Percentiles rank a stretch among this genome's conserved stretches.
Evolutionary conservation across 2,888 invertebrate species (phyloP).

Genomic region (Cheilosia scutellata): DNA sequence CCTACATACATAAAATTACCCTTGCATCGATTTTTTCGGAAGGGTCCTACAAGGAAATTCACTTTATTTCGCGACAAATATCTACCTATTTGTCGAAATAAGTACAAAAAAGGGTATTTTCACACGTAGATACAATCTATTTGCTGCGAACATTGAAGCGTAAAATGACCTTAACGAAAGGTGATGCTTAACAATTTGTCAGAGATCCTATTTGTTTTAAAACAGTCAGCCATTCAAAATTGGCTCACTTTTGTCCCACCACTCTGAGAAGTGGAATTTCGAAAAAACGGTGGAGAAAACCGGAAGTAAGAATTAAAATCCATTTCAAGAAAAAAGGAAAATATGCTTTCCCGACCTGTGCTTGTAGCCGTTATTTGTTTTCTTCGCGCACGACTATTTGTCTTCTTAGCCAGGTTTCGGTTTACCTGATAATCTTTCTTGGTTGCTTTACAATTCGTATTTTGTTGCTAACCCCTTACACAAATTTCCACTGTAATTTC

Average conservation of each 20-base stretch:
- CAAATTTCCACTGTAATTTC: conserved; percentile 83
- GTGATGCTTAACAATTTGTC: conserved; percentile 10
- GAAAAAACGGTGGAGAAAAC: conserved; percentile 26
- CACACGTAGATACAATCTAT: conserved; percentile 45
- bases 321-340: conserved; percentile 46
- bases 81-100: neutral
- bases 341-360: conserved; percentile 37
- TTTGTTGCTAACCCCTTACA: conserved; percentile 47
- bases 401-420: conserved; percentile 40
- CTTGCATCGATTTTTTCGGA: conserved; percentile 56
- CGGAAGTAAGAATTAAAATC: conserved; percentile 59
- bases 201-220: conserved; percentile 52
- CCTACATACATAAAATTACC: conserved; percentile 38
- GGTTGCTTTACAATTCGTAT: conserved; percentile 37
- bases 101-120: conserved; percentile 37
- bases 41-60: conserved; percentile 20
- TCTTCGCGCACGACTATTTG: neutral
- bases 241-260: conserved; percentile 1
- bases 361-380: conserved; percentile 39
- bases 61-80: conserved; percentile 20
- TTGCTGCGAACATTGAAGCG: conserved; percentile 67
- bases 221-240: conserved; percentile 56
- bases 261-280: conserved; percentile 7
- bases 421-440: conserved; percentile 53
- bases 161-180: conserved; percentile 53